These are phyloP conservation scores for Nipponia nippon DNA, from an alignment of 2,113 vertebrate genomes.

Conservation along the genomic window DNA sequence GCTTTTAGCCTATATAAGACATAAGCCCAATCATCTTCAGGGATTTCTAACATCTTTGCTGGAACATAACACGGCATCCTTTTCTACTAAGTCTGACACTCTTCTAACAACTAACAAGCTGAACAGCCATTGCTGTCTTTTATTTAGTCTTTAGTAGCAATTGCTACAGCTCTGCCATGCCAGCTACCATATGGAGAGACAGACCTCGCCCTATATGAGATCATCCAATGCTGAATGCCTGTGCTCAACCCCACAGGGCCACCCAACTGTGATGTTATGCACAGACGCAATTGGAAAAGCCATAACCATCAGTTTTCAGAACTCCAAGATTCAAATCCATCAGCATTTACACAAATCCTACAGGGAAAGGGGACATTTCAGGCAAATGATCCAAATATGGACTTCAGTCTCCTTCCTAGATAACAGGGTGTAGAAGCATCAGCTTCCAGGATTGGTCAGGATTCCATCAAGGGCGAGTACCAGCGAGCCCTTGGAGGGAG, in stretches of 20 bases:
- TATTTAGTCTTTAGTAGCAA: neutral
- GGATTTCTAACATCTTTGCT: neutral
- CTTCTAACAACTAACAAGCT: neutral
- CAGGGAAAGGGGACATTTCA: neutral
- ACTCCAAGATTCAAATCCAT: neutral
- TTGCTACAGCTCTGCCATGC: neutral
- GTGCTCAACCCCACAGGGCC: accelerated
- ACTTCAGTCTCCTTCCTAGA: neutral
- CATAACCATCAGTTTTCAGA: neutral
- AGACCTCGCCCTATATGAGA: neutral
- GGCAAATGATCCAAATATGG: accelerated
- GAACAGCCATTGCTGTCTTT: neutral
- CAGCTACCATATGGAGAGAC: neutral
- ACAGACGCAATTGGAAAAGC: neutral
- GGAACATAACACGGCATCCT: neutral
- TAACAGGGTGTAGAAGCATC: neutral
- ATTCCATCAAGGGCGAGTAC: neutral
- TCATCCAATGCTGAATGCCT: neutral
- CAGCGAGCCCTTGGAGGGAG: neutral
- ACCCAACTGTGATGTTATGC: accelerated
- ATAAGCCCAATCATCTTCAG: neutral
- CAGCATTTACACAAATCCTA: neutral
- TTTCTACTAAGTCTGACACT: neutral
- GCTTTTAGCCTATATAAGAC: neutral
- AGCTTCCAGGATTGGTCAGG: neutral